A percentile compares a stretch with the other conserved stretches of the same genome.
phyloP scores from a whole-genome alignment of 2,888 invertebrate species.

The Celastrina argiolus region DNA sequence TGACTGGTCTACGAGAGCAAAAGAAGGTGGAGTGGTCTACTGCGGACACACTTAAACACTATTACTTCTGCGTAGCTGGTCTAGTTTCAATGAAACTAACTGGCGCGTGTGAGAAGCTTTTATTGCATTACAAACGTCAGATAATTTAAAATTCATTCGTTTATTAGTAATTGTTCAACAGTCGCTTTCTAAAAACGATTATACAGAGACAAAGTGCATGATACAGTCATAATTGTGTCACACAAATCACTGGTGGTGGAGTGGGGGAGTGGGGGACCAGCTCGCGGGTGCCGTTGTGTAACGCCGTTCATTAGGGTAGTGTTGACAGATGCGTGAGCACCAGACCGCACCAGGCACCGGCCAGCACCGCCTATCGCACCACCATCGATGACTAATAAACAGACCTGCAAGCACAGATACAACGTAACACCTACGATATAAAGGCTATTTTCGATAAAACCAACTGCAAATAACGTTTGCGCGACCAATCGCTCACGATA shows the following conservation, averaged over 20 bases:
- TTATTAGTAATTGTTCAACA: background rate
- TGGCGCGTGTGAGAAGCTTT: too few relatives aligned
- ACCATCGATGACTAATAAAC: constrained; percentile 76
- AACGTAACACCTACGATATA: constrained; percentile 34
- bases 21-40: too few relatives aligned
- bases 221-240: constrained; percentile 37
- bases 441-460: constrained; percentile 31
- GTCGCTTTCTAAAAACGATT: background rate
- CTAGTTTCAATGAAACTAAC: too few relatives aligned
- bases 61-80: too few relatives aligned
- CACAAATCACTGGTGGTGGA: constrained; percentile 74
- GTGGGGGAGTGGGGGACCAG: constrained; percentile 63
- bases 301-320: constrained; percentile 76
- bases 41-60: too few relatives aligned
- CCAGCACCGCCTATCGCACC: constrained; percentile 72
- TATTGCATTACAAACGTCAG: too few relatives aligned
- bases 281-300: constrained; percentile 73
- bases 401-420: constrained; percentile 33
- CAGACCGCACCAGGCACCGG: constrained; percentile 46
- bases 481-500: constrained; percentile 52
- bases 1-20: too few relatives aligned
- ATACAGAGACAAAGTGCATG: constrained; percentile 19
- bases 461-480: constrained; percentile 39
- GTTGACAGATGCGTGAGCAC: constrained; percentile 77
- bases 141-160: background rate